These are phyloP conservation scores for Cydia amplana DNA, from an alignment of 1,140 invertebrate species.

Conservation along the genomic window DNA sequence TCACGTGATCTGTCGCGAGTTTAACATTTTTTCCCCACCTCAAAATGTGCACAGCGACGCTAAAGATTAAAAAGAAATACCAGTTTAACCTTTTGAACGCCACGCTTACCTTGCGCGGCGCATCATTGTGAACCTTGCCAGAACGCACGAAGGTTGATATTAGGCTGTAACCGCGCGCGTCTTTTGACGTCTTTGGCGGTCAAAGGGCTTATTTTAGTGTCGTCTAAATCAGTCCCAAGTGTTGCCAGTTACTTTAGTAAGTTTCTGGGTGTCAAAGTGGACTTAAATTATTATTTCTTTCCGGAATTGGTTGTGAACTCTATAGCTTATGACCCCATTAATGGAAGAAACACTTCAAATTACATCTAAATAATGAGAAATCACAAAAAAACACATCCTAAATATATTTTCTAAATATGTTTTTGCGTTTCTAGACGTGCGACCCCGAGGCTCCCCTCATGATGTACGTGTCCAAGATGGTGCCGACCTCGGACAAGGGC, in stretches of 20 bases:
- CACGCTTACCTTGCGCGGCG: no score
- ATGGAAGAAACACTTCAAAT: slow-evolving; percentile 50
- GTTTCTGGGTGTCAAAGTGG: slow-evolving; percentile 61
- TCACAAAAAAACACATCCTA: neutral
- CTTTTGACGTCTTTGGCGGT: no score
- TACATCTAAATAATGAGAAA: neutral
- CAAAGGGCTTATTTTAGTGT: neutral
- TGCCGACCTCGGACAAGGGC: slow-evolving; percentile 99
- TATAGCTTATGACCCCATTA: slow-evolving; percentile 52
- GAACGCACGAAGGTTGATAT: no score
- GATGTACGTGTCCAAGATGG: slow-evolving; percentile 99
- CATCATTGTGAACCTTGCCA: no score
- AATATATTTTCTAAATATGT: slow-evolving; percentile 6
- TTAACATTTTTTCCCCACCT: no score
- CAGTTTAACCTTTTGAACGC: no score
- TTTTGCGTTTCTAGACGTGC: slow-evolving; percentile 86
- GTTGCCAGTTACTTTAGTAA: slow-evolving; percentile 49
- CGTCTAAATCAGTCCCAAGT: slow-evolving; percentile 2
- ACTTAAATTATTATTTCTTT: slow-evolving; percentile 55
- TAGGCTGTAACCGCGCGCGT: no score
- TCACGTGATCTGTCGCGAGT: no score
- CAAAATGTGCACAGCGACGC: no score
- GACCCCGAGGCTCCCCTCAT: slow-evolving; percentile 98
- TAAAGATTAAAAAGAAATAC: no score
- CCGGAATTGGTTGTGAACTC: slow-evolving; percentile 56